These are phyloP conservation scores for Hemistola chrysoprasaria DNA, from an alignment of 2,888 invertebrate genomes.

Conservation along the genomic window DNA sequence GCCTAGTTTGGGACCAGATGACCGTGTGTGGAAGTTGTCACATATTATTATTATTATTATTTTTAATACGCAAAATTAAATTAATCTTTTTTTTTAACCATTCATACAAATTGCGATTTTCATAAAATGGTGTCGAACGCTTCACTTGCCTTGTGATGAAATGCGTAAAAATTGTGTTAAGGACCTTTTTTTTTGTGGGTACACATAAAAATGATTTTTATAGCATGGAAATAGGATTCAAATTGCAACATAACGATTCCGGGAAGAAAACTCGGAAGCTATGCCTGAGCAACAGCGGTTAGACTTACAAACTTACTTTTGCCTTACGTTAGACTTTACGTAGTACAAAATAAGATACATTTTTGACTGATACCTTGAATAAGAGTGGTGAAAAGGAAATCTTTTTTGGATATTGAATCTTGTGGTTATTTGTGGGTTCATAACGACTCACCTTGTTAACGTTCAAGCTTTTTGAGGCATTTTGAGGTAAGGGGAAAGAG, in stretches of 20 bases:
- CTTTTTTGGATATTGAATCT: constrained; percentile 44
- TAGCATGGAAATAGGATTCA: neutral
- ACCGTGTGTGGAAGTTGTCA: too few relatives aligned
- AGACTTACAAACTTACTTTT: constrained; percentile 17
- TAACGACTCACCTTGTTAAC: constrained; percentile 51
- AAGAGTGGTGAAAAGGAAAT: constrained; percentile 28
- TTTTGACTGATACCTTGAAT: constrained; percentile 13
- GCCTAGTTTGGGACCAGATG: too few relatives aligned
- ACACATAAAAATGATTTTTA: constrained; percentile 7
- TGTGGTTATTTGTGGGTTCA: constrained; percentile 43
- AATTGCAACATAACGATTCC: constrained; percentile 1
- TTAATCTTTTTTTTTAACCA: constrained; percentile 21
- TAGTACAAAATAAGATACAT: neutral
- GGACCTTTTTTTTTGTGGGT: constrained; percentile 39
- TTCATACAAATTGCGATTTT: constrained; percentile 34
- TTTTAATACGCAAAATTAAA: too few relatives aligned
- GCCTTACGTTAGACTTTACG: constrained; percentile 17
- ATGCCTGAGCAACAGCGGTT: constrained; percentile 21
- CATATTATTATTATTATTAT: too few relatives aligned
- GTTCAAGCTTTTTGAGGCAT: constrained; percentile 22
- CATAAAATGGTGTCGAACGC: constrained; percentile 57
- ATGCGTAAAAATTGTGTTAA: constrained; percentile 61
- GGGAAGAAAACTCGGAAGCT: constrained; percentile 14
- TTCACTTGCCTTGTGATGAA: constrained; percentile 51
- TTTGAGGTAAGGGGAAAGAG: constrained; percentile 20